Evolutionary conservation across 1,140 invertebrate species (phyloP).

Genomic region (Bombus soroeensis): DNA sequence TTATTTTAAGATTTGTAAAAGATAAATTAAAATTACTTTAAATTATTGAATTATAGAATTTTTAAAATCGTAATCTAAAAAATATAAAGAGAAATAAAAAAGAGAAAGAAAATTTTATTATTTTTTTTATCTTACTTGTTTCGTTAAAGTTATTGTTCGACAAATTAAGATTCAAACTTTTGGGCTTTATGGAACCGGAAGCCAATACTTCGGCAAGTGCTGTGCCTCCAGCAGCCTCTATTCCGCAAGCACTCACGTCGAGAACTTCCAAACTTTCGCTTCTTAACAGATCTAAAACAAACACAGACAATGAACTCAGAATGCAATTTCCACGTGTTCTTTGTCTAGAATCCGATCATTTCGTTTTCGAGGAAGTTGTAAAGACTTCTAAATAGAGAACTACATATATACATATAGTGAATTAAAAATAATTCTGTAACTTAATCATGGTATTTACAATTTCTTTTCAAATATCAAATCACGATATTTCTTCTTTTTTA

Average conservation of each 20-base stretch:
- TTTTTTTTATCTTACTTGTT: conserved; percentile 60
- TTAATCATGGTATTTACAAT: not conserved
- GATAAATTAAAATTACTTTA: not conserved
- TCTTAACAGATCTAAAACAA: conserved; percentile 70
- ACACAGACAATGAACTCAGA: not conserved
- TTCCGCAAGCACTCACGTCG: conserved; percentile 74
- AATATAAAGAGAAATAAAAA: not conserved
- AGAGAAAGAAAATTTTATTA: too few species aligned
- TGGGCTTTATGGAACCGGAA: conserved; percentile 59
- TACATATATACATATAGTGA: not conserved
- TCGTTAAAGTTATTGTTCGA: conserved; percentile 76
- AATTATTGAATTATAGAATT: not conserved
- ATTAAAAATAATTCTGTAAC: not conserved
- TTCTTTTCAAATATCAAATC: not conserved
- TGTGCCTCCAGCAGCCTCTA: conserved; percentile 66
- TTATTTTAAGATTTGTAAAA: not conserved
- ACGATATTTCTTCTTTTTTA: not conserved
- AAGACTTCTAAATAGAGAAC: not conserved
- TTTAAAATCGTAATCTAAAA: not conserved
- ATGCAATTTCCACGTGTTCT: not conserved
- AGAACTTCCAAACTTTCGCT: conserved; percentile 68
- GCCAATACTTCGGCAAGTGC: conserved; percentile 69
- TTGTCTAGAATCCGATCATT: not conserved
- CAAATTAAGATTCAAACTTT: conserved; percentile 65
- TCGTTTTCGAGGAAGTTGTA: not conserved